Conservation (phyloP, 2,113 vertebrate species). For the Microtus oregoni region DNA sequence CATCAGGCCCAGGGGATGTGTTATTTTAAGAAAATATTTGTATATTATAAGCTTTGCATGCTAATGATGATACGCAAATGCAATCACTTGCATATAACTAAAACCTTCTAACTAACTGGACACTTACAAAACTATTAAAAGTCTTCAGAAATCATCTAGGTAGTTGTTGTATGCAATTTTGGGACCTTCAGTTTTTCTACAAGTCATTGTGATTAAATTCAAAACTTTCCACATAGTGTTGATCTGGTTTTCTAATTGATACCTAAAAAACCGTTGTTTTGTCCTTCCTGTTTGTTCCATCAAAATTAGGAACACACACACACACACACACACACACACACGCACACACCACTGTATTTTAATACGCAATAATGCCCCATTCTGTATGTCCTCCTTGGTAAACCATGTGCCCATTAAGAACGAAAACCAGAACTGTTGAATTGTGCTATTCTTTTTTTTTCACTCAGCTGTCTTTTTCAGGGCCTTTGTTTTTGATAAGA, state of each 20-base stretch:
- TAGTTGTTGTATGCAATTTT: conserved; percentile 4
- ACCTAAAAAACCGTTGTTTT: conserved; percentile 74
- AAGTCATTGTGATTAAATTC: conserved; percentile 70
- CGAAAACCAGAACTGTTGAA: conserved; percentile 54
- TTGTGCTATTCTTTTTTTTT: conserved; percentile 81
- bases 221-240: conserved; percentile 70
- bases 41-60: background rate
- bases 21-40: conserved; percentile 9
- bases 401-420: conserved; percentile 66
- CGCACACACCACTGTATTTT: conserved; percentile 79
- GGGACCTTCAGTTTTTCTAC: conserved; percentile 72
- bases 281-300: conserved; percentile 71
- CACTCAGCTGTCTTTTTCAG: conserved; percentile 87
- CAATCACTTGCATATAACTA: background rate
- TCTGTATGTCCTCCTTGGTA: conserved; percentile 72
- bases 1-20: background rate
- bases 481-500: conserved; percentile 91
- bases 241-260: conserved; percentile 75
- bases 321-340: too few relatives aligned
- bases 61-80: background rate
- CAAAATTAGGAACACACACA: conserved; percentile 71
- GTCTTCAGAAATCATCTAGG: background rate
- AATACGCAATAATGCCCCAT: conserved; percentile 17
- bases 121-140: background rate
- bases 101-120: background rate